Conservation (phyloP, 2,113 vertebrate species). For the Gavialis gangeticus region DNA sequence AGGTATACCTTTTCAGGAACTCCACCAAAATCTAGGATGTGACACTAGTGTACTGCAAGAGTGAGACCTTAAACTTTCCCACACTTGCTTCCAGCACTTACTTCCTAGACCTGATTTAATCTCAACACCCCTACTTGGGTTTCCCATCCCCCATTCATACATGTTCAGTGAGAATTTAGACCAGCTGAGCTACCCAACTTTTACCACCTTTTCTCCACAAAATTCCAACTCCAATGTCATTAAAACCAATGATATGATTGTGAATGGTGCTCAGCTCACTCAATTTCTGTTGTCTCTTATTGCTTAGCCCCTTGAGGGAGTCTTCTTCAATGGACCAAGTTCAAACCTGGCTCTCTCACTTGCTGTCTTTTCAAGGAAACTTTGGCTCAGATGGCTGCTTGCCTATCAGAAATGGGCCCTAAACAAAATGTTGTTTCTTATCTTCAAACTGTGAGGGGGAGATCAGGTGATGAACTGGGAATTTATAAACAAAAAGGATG, state of each 20-base stretch:
- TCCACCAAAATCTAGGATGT: not conserved
- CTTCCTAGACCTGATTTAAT: not conserved
- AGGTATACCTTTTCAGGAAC: not conserved
- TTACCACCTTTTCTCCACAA: not conserved
- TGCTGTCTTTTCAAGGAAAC: not conserved
- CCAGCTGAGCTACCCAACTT: not conserved
- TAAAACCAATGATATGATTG: not conserved
- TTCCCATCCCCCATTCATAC: not conserved
- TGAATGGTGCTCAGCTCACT: fast-evolving
- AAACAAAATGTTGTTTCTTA: not conserved
- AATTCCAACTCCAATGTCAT: not conserved
- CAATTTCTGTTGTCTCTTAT: not conserved
- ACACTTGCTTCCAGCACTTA: not conserved
- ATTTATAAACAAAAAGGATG: not conserved
- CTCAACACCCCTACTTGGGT: not conserved
- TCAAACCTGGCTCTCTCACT: not conserved
- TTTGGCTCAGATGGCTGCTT: not conserved
- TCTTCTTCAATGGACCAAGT: not conserved
- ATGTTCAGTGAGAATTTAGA: not conserved
- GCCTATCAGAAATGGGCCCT: not conserved
- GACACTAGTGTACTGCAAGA: not conserved
- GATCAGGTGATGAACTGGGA: not conserved
- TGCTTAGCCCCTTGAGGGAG: not conserved
- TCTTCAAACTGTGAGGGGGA: not conserved
- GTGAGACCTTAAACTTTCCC: not conserved